phyloP scores from a whole-genome alignment of 1,140 invertebrate genomes.

The Drosophila ogumai region DNA sequence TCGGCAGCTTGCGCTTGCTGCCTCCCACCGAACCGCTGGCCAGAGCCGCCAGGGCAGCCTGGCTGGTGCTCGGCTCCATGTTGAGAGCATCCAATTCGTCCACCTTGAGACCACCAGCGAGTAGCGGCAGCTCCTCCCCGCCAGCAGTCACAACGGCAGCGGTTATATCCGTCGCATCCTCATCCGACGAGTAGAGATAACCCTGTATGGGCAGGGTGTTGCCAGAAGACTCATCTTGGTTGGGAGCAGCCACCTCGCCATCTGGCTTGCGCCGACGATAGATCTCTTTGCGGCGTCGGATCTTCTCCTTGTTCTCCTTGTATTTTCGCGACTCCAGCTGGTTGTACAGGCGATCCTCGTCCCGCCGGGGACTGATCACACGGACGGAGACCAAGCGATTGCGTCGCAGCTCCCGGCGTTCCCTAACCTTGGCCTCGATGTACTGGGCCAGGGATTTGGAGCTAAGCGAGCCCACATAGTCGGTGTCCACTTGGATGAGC shows the following conservation, averaged over 20 bases:
- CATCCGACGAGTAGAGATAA: slow-evolving; percentile 78
- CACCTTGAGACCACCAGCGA: slow-evolving; percentile 23
- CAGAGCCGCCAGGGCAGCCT: slow-evolving; percentile 19
- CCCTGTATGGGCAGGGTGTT: slow-evolving; percentile 65
- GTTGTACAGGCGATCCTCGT: slow-evolving; percentile 90
- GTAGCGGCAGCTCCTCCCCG: background rate
- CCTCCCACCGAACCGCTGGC: background rate
- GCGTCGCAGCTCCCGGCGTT: slow-evolving; percentile 63
- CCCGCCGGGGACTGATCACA: slow-evolving; percentile 90
- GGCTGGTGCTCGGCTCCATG: slow-evolving; percentile 45
- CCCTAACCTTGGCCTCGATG: slow-evolving; percentile 51
- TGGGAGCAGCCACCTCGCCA: slow-evolving; percentile 9
- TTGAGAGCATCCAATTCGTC: slow-evolving; percentile 66
- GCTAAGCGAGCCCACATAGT: slow-evolving; percentile 45
- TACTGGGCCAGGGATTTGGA: slow-evolving; percentile 51
- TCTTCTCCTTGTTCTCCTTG: slow-evolving; percentile 92
- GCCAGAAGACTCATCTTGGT: background rate
- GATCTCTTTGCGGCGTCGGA: slow-evolving; percentile 89
- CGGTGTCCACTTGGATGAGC: slow-evolving; percentile 38
- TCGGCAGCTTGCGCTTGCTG: slow-evolving; percentile 51
- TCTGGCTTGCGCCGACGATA: slow-evolving; percentile 81
- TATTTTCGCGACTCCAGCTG: slow-evolving; percentile 88
- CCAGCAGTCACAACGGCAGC: background rate
- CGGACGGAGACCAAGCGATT: slow-evolving; percentile 87
- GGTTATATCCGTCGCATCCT: slow-evolving; percentile 44